Evolutionary conservation across 2,113 vertebrate species (phyloP), one percentile per base, ranked within the genome.

Genomic region (Mobula birostris): DNA sequence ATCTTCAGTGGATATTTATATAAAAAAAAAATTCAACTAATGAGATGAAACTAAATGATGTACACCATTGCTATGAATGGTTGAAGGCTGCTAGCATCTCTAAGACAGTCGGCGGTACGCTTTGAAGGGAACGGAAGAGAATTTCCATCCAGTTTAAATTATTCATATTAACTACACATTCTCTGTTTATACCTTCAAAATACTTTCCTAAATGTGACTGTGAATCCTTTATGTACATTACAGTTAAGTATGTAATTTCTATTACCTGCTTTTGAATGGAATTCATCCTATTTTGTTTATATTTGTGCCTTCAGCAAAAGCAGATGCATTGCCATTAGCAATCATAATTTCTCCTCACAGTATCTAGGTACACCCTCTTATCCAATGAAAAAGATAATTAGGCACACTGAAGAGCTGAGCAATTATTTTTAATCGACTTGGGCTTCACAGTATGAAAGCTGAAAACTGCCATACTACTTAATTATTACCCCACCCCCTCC

Each of bases 341-440:
- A 48, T 40, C 91, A 93, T 93, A 72, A 93, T 93, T 93, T 93
- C 24, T 36, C 68, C 85, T 93, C 48, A 9, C 91, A 74, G 36
- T 74, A 48, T 48, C 70, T 56, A 74, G 36, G 24, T 93, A 36
- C 91, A 72, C 68, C 70, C 68, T 74, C 66, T 93, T 48, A 93
- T 93, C 91, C 70, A 56, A 48, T 74, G 68, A 21, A 93, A 93
- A 56, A 74, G 70, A 74, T 93, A 93, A 93, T 93, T 93, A 93
- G 63, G 36, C 91, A 56, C 72, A 56, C 90, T 93, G 40, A 93
- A 74, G 68, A 74, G 91, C 68, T 74, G 70, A 74, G 91, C 91
- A 93, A 93, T 93, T 93, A 93, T 93, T 21, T 93, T 93, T 93
- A 72, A 93, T 93, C 68, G 66, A 74, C 36, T 93, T 74, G 68